Evolutionary conservation across 2,888 invertebrate genomes (phyloP), one percentile per base, ranked within the genome.

Genomic region (Eumerus sabulonum): DNA sequence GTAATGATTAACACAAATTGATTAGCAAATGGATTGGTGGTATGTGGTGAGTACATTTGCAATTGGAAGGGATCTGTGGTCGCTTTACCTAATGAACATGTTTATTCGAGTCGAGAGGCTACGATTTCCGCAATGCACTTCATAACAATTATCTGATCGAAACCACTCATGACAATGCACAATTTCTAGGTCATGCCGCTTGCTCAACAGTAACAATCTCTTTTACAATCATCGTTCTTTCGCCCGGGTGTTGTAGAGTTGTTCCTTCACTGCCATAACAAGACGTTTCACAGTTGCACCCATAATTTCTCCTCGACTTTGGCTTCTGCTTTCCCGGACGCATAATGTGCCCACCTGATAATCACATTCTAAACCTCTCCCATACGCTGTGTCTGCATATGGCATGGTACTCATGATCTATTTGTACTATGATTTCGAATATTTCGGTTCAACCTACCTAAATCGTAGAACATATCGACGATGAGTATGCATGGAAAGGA

Each of bases 271-370:
- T 36, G 16, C 12, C 14, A 36, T 17, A 45, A 53, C 64, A 47
- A 66, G 51, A 35, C 45, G n/a, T n/a, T n/a, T 36, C 56, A 48
- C 48, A 40, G 62, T 71, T 62, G 56, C 60, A 63, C 56, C 62
- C 56, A 63, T 71, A 63, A 16, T 48, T 71, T 47, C 48, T 13
- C 27, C 40, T 40, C 40, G n/a, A 36, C 70, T 19, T 48, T 38
- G 36, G 14, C 40, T 12, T 11, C 40, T 35, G 42, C 51, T 36
- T 14, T 12, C 11, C 12, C 44, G 57, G 38, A 77, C 72, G 45
- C 77, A 72, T 57, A 72, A 53, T 72, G 47, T 63, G 51, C 67
- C 60, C 56, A 66, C 64, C 59, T 66, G 66, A 71, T 71, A 53
- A 77, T 71, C 63, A 45, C 38, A 64, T 60, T 62, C 42, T 51